Evolutionary conservation across 2,113 vertebrate species (phyloP).

Genomic region (Campylomormyrus numenius): DNA sequence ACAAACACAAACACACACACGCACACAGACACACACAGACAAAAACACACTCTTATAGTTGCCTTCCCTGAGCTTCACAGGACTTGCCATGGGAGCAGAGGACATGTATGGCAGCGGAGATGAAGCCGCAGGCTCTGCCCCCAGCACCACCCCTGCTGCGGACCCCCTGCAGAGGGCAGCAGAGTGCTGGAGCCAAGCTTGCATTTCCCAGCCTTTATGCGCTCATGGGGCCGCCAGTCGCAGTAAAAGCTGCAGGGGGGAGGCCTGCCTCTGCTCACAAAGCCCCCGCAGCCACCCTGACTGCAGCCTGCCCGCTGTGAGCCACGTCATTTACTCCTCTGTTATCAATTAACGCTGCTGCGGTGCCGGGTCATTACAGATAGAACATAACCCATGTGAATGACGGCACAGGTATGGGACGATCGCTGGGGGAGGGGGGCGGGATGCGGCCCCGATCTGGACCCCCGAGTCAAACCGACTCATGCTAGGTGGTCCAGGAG

Average conservation of each 20-base stretch:
- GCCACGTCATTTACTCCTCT: background rate
- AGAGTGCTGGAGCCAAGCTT: background rate
- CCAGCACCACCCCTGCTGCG: background rate
- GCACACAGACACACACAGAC: too few species aligned
- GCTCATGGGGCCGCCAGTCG: background rate
- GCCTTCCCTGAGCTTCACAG: background rate
- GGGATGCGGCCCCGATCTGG: background rate
- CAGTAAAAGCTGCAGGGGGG: background rate
- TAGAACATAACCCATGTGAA: background rate
- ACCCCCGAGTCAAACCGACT: background rate
- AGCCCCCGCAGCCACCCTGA: background rate
- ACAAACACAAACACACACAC: too few species aligned
- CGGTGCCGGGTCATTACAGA: background rate
- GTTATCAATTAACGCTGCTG: conserved; percentile 1
- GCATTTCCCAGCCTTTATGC: background rate
- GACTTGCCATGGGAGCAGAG: background rate
- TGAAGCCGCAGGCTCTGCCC: background rate
- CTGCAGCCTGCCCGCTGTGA: background rate
- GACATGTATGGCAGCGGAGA: background rate
- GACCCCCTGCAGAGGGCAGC: background rate
- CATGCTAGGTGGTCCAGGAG: background rate
- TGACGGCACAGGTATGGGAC: background rate
- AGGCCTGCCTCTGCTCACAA: background rate
- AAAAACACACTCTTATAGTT: too few species aligned
- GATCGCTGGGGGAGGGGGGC: background rate